phyloP scores from a whole-genome alignment of 2,113 vertebrate genomes.

The Vireo altiloquus region DNA sequence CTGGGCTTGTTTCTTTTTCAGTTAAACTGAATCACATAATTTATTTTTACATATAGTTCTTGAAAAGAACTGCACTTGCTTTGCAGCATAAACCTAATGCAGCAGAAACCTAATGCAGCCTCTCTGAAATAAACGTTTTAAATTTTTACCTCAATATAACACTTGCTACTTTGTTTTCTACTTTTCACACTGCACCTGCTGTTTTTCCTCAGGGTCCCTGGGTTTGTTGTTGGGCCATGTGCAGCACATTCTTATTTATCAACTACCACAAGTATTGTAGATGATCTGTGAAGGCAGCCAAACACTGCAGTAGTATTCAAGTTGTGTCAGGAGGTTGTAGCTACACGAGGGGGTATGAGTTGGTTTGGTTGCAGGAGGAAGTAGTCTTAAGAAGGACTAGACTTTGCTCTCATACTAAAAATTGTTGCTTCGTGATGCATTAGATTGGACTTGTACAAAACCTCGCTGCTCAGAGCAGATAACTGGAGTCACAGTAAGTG shows the following conservation, averaged over 20 bases:
- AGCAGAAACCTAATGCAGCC: neutral
- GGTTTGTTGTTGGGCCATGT: neutral
- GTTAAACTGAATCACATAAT: neutral
- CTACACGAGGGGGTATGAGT: neutral
- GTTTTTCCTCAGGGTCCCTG: neutral
- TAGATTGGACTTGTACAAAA: neutral
- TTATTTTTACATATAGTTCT: neutral
- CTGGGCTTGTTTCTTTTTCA: neutral
- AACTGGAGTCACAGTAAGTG: neutral
- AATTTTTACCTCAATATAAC: neutral
- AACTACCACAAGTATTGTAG: fast-evolving
- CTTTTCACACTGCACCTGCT: neutral
- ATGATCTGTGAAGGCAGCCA: neutral
- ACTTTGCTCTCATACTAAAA: neutral
- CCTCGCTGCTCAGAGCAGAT: fast-evolving
- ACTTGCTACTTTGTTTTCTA: neutral
- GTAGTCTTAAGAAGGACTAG: neutral
- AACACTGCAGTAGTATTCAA: neutral
- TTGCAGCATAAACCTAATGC: neutral
- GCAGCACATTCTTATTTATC: neutral
- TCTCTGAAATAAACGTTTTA: neutral
- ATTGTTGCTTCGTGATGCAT: fast-evolving
- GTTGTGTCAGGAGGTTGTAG: neutral
- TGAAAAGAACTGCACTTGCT: neutral
- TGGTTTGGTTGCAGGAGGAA: neutral